These are phyloP conservation scores for Grapholita molesta DNA, from an alignment of 1,140 invertebrate species.

Conservation along the genomic window DNA sequence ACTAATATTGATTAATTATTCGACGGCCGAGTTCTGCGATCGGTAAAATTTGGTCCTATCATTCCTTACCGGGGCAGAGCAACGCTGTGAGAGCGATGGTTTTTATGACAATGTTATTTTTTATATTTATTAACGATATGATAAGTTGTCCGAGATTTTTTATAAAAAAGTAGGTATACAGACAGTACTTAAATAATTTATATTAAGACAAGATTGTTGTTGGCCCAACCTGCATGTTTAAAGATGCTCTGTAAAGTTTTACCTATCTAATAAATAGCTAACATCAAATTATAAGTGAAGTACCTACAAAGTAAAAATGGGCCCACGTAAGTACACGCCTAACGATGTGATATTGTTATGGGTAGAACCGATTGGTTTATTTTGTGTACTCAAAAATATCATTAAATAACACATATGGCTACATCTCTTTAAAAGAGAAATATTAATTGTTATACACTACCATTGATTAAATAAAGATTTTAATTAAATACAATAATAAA, in stretches of 20 bases:
- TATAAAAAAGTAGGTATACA: constrained; percentile 3
- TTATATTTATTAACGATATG: constrained; percentile 44
- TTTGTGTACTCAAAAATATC: constrained; percentile 69
- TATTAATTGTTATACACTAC: constrained; percentile 75
- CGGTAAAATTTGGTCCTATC: constrained; percentile 77
- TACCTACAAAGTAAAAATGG: constrained; percentile 47
- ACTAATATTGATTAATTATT: constrained; percentile 31
- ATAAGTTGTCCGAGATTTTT: constrained; percentile 26
- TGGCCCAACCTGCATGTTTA: neutral
- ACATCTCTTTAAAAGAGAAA: constrained; percentile 68
- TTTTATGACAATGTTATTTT: constrained; percentile 54
- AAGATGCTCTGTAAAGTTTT: neutral
- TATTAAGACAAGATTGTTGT: constrained; percentile 3
- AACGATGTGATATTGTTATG: constrained; percentile 73
- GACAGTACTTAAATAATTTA: neutral
- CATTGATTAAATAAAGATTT: constrained; percentile 67
- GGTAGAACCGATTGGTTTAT: constrained; percentile 66
- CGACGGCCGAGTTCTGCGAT: constrained; percentile 52
- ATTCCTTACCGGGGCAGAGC: constrained; percentile 73
- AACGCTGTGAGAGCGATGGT: constrained; percentile 36
- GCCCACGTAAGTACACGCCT: constrained; percentile 66
- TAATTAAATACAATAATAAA: constrained; percentile 72
- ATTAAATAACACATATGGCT: constrained; percentile 57
- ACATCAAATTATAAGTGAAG: constrained; percentile 20
- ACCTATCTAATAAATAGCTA: constrained; percentile 6